Conservation (phyloP, 2,888 invertebrate genomes). For the Heliconius aoede region DNA sequence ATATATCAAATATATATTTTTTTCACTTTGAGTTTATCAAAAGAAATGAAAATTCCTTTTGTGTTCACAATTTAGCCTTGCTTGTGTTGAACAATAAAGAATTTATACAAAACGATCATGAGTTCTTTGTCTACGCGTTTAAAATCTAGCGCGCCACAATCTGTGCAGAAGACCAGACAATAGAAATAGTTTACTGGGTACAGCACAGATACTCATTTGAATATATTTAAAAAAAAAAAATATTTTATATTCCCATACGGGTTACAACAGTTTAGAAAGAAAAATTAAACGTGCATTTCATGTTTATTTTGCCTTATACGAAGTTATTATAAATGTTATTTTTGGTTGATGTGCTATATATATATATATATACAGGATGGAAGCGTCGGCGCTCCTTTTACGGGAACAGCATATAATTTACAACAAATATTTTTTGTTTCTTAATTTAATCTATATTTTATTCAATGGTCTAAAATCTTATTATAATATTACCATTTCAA, state of each 20-base stretch:
- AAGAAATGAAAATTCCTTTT: constrained; percentile 27
- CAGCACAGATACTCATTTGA: constrained; percentile 18
- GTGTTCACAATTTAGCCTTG: constrained; percentile 24
- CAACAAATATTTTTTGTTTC: neutral
- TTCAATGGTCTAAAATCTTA: too few species aligned
- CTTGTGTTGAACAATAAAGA: constrained; percentile 40
- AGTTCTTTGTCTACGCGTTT: constrained; percentile 36
- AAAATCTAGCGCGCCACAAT: constrained; percentile 32
- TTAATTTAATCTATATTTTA: too few species aligned
- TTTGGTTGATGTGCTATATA: neutral
- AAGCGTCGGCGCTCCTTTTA: too few species aligned
- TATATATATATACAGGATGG: neutral
- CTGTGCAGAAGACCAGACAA: constrained; percentile 27
- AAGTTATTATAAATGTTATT: neutral
- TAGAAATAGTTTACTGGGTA: constrained; percentile 19
- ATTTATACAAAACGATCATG: constrained; percentile 39
- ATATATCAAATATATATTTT: constrained; percentile 20
- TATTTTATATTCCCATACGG: neutral
- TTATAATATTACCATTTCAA: too few species aligned
- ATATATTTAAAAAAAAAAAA: constrained; percentile 6
- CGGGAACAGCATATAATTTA: too few species aligned
- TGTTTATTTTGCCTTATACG: neutral
- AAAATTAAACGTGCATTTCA: neutral
- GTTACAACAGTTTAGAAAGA: neutral
- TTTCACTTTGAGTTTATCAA: constrained; percentile 7